These are phyloP conservation scores for Pristiophorus japonicus DNA, from an alignment of 2,113 vertebrate species.

Conservation along the genomic window DNA sequence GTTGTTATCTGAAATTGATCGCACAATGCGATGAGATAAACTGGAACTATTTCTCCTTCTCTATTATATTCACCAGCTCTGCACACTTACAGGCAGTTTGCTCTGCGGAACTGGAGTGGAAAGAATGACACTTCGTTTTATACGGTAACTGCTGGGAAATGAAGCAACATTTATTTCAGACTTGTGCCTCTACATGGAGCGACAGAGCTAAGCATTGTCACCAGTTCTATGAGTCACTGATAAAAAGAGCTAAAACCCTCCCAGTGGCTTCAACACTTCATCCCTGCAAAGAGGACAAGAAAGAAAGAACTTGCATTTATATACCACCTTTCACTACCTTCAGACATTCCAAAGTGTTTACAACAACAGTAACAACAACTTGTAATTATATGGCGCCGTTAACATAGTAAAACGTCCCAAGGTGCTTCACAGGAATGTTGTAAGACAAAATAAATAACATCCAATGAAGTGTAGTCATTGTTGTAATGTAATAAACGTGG, in stretches of 20 bases:
- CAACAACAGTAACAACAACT: no score
- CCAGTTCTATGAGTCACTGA: neutral
- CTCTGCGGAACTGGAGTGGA: neutral
- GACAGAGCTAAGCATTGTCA: neutral
- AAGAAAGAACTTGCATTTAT: neutral
- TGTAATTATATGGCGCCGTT: no score
- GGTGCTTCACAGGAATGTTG: neutral
- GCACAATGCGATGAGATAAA: neutral
- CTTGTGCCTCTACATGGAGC: neutral
- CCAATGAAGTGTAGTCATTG: neutral
- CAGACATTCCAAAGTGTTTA: no score
- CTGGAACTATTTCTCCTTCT: neutral
- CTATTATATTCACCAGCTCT: neutral
- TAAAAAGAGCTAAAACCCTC: neutral
- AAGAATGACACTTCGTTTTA: neutral
- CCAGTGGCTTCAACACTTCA: neutral
- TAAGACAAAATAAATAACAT: no score
- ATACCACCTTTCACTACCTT: neutral
- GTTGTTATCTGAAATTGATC: conserved; percentile 15
- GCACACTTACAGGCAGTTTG: neutral
- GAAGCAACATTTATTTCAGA: neutral
- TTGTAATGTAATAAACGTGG: neutral
- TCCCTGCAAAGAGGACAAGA: neutral
- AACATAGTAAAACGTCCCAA: no score
- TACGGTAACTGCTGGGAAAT: neutral